A percentile compares a stretch with the other conserved stretches of the same genome.
Conservation (phyloP, 1,140 invertebrate species). For the Zaprionus kolodkinae region DNA sequence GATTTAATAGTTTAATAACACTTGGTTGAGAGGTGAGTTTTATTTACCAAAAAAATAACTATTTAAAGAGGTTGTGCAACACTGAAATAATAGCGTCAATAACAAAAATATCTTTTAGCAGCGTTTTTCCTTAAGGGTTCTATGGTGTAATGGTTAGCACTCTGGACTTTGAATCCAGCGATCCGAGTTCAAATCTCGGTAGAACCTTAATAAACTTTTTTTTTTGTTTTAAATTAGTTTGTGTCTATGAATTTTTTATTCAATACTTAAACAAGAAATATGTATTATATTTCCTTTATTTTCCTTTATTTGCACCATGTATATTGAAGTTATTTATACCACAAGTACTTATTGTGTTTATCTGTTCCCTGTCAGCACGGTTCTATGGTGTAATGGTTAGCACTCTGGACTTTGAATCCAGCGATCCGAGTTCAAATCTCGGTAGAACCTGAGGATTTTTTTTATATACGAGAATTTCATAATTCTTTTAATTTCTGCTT, state of each 20-base stretch:
- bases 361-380: slow-evolving; percentile 29
- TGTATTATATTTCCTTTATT: not conserved
- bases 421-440: slow-evolving; percentile 94
- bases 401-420: slow-evolving; percentile 96
- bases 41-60: not conserved
- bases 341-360: slow-evolving; percentile 30
- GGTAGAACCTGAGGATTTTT: slow-evolving; percentile 87
- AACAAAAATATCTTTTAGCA: slow-evolving; percentile 60
- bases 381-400: slow-evolving; percentile 71
- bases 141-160: slow-evolving; percentile 96
- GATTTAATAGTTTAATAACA: not conserved
- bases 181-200: slow-evolving; percentile 94
- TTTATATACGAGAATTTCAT: slow-evolving; percentile 1
- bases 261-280: not conserved
- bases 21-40: not conserved
- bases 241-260: not conserved
- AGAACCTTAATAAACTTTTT: slow-evolving; percentile 86
- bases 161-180: slow-evolving; percentile 96
- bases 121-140: slow-evolving; percentile 83
- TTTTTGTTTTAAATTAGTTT: not conserved
- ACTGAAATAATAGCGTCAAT: slow-evolving; percentile 6
- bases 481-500: not conserved
- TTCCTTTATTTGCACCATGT: no score
- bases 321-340: no score
- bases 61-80: slow-evolving; percentile 10